Conservation (phyloP, 2,797 vertebrate species). For the Cetoscarus ocellatus region DNA sequence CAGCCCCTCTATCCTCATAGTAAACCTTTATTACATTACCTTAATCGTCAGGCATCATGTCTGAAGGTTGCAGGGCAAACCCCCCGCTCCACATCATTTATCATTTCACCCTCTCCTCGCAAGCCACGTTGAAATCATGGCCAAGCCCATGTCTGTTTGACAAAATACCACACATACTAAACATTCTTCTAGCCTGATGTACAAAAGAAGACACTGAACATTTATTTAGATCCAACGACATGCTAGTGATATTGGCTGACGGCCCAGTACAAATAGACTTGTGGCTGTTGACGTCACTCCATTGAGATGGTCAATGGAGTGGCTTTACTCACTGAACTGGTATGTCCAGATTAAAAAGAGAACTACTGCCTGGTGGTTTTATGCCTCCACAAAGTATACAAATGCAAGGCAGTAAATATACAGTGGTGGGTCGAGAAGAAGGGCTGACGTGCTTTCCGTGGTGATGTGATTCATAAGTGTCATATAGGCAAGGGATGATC, state of each 20-base stretch:
- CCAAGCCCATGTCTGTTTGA: constrained; percentile 23
- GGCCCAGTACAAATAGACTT: constrained; percentile 35
- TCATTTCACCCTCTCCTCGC: constrained; percentile 60
- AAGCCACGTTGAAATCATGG: constrained; percentile 39
- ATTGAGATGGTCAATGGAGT: constrained; percentile 28
- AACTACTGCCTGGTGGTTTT: too few species aligned
- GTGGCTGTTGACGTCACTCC: constrained; percentile 53
- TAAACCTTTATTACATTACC: constrained; percentile 83
- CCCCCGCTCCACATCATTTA: constrained; percentile 47
- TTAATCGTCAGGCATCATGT: constrained; percentile 72
- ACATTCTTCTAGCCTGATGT: constrained; percentile 52
- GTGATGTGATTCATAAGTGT: too few species aligned
- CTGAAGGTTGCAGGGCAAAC: constrained; percentile 69
- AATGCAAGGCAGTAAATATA: too few species aligned
- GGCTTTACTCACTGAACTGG: constrained; percentile 41
- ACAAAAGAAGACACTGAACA: constrained; percentile 34
- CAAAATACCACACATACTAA: constrained; percentile 48
- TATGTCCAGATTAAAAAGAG: constrained; percentile 34
- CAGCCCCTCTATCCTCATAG: constrained; percentile 75
- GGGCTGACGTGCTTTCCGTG: too few species aligned
- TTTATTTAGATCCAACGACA: constrained; percentile 62
- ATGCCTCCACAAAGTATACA: too few species aligned
- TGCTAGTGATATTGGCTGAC: constrained; percentile 26
- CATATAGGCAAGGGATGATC: too few species aligned
- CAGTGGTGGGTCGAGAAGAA: too few species aligned